Conservation (phyloP, 2,797 vertebrate species). For the Graptemys geographica region DNA sequence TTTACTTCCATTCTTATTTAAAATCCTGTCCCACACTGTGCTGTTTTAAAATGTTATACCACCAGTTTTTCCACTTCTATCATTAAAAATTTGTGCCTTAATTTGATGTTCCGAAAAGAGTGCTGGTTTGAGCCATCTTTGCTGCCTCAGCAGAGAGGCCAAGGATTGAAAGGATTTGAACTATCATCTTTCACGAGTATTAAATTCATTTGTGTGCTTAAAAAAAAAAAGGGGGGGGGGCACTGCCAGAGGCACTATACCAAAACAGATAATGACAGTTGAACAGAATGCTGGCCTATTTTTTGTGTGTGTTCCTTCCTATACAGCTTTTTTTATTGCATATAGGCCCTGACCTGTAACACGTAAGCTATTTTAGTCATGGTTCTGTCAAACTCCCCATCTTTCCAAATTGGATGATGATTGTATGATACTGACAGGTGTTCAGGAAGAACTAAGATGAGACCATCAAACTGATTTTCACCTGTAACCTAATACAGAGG, state of each 20-base stretch:
- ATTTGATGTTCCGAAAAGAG: constrained; percentile 16
- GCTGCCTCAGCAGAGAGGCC: constrained; percentile 21
- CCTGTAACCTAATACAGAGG: not conserved
- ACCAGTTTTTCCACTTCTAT: not conserved
- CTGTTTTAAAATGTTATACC: not conserved
- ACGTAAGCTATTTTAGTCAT: constrained; percentile 27
- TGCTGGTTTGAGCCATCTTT: not conserved
- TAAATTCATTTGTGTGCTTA: constrained; percentile 34
- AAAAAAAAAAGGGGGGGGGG: not conserved
- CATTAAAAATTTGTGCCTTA: not conserved
- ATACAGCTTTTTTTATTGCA: not conserved
- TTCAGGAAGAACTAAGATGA: constrained; percentile 40
- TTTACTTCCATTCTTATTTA: constrained; percentile 1
- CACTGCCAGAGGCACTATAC: constrained; percentile 44
- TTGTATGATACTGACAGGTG: not conserved
- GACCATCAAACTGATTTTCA: not conserved
- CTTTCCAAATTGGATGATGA: not conserved
- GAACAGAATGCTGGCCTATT: not conserved
- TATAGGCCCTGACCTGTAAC: constrained; percentile 13
- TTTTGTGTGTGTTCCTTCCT: not conserved
- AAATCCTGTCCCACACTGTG: not conserved
- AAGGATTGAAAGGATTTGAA: constrained; percentile 29
- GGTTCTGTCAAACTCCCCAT: not conserved
- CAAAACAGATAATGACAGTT: constrained; percentile 17
- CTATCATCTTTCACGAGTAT: constrained; percentile 4